Base-by-base conservation (phyloP, 1,140 invertebrate genomes). In the Eurytemora carolleeae region DNA sequence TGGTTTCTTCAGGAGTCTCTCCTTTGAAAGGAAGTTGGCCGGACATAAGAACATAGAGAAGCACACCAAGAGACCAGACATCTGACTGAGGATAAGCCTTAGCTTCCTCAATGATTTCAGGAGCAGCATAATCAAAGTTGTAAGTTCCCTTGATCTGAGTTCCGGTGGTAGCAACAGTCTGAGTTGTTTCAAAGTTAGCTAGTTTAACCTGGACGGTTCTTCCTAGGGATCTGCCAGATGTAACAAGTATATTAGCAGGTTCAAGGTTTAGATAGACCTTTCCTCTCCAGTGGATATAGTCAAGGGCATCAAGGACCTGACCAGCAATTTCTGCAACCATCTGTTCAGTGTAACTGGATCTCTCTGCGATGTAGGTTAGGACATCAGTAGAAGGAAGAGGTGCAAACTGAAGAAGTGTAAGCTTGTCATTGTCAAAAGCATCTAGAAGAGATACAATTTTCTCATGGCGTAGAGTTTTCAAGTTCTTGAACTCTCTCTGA, bases 241-340 rank as follows among this genome's bases (percentile, higher is more conserved):
- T 82, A 83, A 97, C 91, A 0, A 98, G 87, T n/a, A 98, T 78
- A 71, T 96, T 98, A 67, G 93, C 89, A 0, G 94, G 94, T 71
- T 97, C 89, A 18, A 99, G 74, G 71, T 98, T 87, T 22, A 98
- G 73, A 72, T 96, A 89, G 64, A 85, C 86, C 64, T 87, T 82
- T 1, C 87, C 89, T 69, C 86, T 77, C 84, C 90, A 91, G 70
- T 97, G 91, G 3, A 97, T 73, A 70, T 94, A 96, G 69, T 93
- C 86, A 7, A 93, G 70, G 0, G 79, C 89, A 70, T 93, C 87
- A 26, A 93, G 72, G 1, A 91, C 76, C 76, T 86, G 66, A 55
- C 67, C 65, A 31, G 24, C 54, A 12, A 93, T 82, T 0, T 78
- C 82, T 1, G 87, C 82, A 0, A 96, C 87, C 70, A 82, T 85